These are phyloP conservation scores for Stegophylla sp. DNA, from an alignment of 2,888 invertebrate species.

Conservation along the genomic window DNA sequence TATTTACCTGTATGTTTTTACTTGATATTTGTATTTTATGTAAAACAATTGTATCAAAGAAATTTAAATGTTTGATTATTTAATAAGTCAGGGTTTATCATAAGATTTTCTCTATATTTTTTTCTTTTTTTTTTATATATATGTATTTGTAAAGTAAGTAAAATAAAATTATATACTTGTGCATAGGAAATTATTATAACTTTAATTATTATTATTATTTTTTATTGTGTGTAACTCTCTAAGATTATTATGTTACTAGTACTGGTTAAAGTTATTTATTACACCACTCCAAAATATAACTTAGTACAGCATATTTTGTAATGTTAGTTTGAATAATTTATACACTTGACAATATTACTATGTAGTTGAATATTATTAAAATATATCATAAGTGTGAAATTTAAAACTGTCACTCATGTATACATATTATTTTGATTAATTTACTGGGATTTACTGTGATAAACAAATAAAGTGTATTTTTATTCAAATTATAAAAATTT, in stretches of 20 bases:
- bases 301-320: background rate
- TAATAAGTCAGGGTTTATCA: background rate
- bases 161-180: background rate
- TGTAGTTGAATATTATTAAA: background rate
- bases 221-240: background rate
- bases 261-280: background rate
- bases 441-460: conserved; percentile 5
- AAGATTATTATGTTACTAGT: background rate
- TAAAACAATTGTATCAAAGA: background rate
- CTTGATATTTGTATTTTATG: background rate
- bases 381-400: too few relatives aligned
- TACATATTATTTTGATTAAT: background rate
- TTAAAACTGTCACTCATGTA: too few relatives aligned
- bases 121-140: conserved; percentile 7
- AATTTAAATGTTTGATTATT: background rate
- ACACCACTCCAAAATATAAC: background rate
- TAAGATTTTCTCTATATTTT: background rate
- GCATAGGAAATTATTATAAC: background rate
- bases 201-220: background rate
- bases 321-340: background rate
- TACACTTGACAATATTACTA: background rate
- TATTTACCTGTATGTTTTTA: background rate
- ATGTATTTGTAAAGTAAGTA: background rate
- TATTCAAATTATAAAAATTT: background rate
- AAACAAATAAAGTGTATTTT: conserved; percentile 22